Evolutionary conservation across 2,888 invertebrate species (phyloP), one percentile per base, ranked within the genome.

Genomic region (Drosophila sordidapex): DNA sequence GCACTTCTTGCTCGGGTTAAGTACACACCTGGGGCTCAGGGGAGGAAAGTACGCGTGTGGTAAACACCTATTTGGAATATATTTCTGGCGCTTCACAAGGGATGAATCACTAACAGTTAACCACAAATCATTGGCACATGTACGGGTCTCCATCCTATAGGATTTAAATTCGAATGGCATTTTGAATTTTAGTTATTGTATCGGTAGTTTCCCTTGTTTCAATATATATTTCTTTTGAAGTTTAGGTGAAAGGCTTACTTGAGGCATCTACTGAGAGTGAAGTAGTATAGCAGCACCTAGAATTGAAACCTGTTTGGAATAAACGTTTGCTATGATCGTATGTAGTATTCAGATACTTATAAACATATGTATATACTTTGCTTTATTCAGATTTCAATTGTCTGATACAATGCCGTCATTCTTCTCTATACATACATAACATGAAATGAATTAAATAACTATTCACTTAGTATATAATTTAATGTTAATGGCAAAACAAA

Each of bases 381-480:
- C 79, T 81, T 81, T 81, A 81, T 81, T 81, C 80, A 78, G 79
- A 76, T 79, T 79, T 79, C 70, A 76, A 79, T 79, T 79, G 76
- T 76, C 79, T 79, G 79, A 74, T 67, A 79, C 79, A 79, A 79
- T 79, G 62, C 54, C 64, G 64, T 63, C 60, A 27, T 56, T 75
- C 66, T 40, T 64, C 70, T 68, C 68, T 81, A 81, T 81, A 81
- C 79, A 81, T 81, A 81, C 74, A 81, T 81, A 81, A 81, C 81
- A 81, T 79, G 71, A 81, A 81, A 72, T 79, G 81, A 81, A 81
- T 81, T 76, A 73, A 81, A 81, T 81, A 81, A 81, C 81, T 81
- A 76, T 74, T 74, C 60, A 66, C 81, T 81, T 81, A 81, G 38
- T 46, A 58, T 62, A 71, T 73, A 79, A 79, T 48, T 74, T 62